These are phyloP conservation scores for Haliclystus octoradiatus DNA, from an alignment of 30 jellyfish, hydroid and myxozoan species.

Conservation along the genomic window DNA sequence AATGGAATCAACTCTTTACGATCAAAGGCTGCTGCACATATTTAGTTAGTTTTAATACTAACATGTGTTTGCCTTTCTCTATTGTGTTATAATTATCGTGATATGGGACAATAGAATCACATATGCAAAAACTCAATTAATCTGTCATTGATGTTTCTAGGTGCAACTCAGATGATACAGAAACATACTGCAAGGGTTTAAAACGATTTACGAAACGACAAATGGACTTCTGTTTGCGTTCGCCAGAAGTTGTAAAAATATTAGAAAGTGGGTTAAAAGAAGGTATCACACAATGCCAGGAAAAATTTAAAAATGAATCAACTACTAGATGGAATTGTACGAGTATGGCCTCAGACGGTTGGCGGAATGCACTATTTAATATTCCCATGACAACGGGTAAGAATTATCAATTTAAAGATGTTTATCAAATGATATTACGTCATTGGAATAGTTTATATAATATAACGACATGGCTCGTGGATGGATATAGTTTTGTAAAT, in stretches of 20 bases:
- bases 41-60: too few species aligned
- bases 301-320: constrained; percentile 28
- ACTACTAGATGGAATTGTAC: constrained; percentile 62
- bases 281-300: constrained; percentile 31
- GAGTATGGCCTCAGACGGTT: constrained; percentile 21
- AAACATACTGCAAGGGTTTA: constrained; percentile 25
- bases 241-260: constrained; percentile 29
- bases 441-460: too few species aligned
- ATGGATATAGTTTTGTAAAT: too few species aligned
- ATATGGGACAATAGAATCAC: too few species aligned
- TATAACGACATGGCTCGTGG: too few species aligned
- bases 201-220: constrained; percentile 29
- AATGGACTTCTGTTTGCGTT: constrained; percentile 24
- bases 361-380: constrained; percentile 31
- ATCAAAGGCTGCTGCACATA: too few species aligned
- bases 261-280: constrained; percentile 39
- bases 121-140: too few species aligned
- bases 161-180: constrained; percentile 14
- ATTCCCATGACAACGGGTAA: constrained; percentile 42
- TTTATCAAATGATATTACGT: too few species aligned
- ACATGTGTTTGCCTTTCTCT: too few species aligned
- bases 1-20: too few species aligned
- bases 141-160: not conserved
- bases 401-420: too few species aligned
- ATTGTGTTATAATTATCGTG: too few species aligned